Evolutionary conservation across 1,140 invertebrate species (phyloP).

Genomic region (Tetramorium simillimum): DNA sequence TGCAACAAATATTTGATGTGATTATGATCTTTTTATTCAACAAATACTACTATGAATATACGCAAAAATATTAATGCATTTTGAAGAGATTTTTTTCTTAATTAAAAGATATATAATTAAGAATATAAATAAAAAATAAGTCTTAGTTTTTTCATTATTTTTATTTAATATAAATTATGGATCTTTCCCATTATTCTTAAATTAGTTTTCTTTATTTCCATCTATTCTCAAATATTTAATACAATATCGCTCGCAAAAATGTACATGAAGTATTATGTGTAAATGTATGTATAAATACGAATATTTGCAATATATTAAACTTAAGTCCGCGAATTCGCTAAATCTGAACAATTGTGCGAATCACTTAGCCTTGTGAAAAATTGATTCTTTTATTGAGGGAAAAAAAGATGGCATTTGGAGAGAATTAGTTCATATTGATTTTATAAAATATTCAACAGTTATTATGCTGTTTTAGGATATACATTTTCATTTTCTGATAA

Average conservation of each 20-base stretch:
- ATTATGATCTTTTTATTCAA: background rate
- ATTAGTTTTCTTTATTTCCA: background rate
- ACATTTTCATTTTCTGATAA: too few relatives aligned
- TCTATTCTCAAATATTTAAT: background rate
- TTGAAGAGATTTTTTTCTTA: background rate
- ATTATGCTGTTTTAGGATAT: too few relatives aligned
- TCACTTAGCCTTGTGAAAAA: background rate
- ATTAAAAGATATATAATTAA: background rate
- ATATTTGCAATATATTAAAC: background rate
- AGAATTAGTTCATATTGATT: too few relatives aligned
- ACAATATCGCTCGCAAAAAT: background rate
- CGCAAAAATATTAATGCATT: background rate
- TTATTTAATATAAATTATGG: background rate
- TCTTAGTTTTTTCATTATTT: background rate
- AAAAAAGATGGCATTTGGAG: too few relatives aligned
- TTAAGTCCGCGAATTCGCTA: background rate
- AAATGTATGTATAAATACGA: background rate
- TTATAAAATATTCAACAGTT: too few relatives aligned
- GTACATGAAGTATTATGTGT: background rate
- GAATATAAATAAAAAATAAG: background rate
- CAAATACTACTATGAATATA: background rate
- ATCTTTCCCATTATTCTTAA: background rate
- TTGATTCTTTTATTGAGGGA: too few relatives aligned
- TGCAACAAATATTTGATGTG: background rate
- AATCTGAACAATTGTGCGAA: background rate